Conservation (phyloP, 1,140 invertebrate species). For the Wiebesia pumilae region DNA sequence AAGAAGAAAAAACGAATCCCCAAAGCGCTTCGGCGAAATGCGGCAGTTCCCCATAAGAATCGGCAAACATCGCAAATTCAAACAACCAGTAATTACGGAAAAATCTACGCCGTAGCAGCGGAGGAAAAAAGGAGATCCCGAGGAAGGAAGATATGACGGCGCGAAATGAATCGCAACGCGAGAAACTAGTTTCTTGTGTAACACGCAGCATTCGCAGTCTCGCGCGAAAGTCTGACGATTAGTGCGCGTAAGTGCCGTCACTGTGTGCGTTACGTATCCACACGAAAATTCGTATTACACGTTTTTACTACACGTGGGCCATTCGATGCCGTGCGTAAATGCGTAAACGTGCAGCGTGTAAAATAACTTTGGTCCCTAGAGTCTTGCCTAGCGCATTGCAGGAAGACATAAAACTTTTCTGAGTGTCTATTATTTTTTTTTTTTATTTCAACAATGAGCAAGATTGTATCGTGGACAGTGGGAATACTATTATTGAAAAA, state of each 20-base stretch:
- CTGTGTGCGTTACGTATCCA: not conserved
- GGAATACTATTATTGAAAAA: too few species aligned
- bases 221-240: not conserved
- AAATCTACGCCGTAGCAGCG: too few species aligned
- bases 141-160: slow-evolving; percentile 39
- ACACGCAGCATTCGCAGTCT: not conserved
- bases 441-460: too few species aligned
- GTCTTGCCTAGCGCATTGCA: not conserved
- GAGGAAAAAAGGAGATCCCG: not conserved
- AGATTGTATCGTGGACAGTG: too few species aligned
- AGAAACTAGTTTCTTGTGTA: not conserved
- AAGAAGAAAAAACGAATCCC: not conserved
- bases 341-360: not conserved
- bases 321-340: not conserved
- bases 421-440: not conserved
- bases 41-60: not conserved
- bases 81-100: not conserved
- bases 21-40: not conserved
- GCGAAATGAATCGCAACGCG: not conserved
- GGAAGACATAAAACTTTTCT: not conserved
- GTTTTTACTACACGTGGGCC: not conserved
- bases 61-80: not conserved
- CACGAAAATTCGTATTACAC: not conserved
- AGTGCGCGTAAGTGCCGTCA: slow-evolving; percentile 2
- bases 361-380: too few species aligned